Conservation (phyloP, 1,140 invertebrate species). For the Magallana gigas region DNA sequence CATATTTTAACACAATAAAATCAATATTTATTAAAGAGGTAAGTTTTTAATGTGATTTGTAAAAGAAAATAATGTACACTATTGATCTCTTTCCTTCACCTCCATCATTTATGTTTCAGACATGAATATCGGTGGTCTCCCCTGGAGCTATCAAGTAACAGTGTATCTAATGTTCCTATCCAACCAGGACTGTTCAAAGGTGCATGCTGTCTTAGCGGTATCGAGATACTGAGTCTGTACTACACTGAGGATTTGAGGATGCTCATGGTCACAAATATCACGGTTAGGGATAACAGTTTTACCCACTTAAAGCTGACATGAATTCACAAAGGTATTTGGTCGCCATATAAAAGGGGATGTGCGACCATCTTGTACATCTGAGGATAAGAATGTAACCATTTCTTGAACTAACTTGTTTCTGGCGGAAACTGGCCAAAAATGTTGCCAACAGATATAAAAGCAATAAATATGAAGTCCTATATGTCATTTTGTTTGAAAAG, state of each 20-base stretch:
- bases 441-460: too few relatives aligned
- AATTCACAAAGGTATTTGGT: too few relatives aligned
- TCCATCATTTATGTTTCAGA: constrained; percentile 22
- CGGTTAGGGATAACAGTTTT: constrained; percentile 23
- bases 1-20: neutral
- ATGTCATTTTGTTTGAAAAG: too few relatives aligned
- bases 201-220: constrained; percentile 59
- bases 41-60: too few relatives aligned
- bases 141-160: neutral
- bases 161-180: constrained; percentile 44
- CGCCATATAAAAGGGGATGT: too few relatives aligned
- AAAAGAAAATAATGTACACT: neutral
- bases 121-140: constrained; percentile 41
- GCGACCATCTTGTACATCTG: too few relatives aligned
- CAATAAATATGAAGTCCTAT: too few relatives aligned
- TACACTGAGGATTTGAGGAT: constrained; percentile 38
- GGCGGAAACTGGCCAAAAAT: too few relatives aligned
- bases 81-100: neutral
- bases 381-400: too few relatives aligned
- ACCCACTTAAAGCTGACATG: too few relatives aligned
- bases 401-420: too few relatives aligned
- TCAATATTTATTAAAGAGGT: neutral
- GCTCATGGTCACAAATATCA: constrained; percentile 43
- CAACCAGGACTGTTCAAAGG: constrained; percentile 61
- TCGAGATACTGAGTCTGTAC: constrained; percentile 51